phyloP scores from a whole-genome alignment of 1,140 invertebrate species.

The Stegodyphus dumicola region DNA sequence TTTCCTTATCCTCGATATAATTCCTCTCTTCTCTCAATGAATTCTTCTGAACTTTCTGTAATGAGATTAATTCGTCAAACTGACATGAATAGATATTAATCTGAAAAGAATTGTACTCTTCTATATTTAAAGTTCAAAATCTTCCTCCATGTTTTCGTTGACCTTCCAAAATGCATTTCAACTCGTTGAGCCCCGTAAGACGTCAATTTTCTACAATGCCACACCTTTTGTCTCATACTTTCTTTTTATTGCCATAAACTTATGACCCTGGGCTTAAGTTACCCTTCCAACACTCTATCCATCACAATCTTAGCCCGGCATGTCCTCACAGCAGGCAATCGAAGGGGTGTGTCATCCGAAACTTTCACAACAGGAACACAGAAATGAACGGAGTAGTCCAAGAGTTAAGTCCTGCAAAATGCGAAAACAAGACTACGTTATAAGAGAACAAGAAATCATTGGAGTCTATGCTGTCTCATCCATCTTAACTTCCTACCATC shows the following conservation, averaged over 20 bases:
- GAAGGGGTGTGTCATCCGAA: constrained; percentile 29
- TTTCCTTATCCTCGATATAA: too few species aligned
- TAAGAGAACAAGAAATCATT: constrained; percentile 1
- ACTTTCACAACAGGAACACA: constrained; percentile 3
- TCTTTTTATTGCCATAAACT: constrained; percentile 28
- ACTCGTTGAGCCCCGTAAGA: not conserved
- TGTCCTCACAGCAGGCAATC: constrained; percentile 24
- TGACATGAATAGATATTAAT: not conserved
- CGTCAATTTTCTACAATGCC: not conserved
- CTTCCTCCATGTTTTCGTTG: not conserved
- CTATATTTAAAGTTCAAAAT: not conserved
- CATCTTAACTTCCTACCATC: constrained; percentile 48
- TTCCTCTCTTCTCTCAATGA: too few species aligned
- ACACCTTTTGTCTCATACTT: not conserved
- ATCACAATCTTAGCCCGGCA: constrained; percentile 14
- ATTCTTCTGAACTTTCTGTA: too few species aligned
- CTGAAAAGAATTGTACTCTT: not conserved
- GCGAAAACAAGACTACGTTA: not conserved
- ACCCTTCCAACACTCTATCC: constrained; percentile 42
- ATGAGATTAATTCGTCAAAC: too few species aligned
- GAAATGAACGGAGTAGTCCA: not conserved
- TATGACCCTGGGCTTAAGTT: constrained; percentile 33
- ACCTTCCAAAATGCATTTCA: not conserved
- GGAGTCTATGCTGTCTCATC: constrained; percentile 14
- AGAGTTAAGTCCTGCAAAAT: not conserved